Evolutionary conservation across 2,113 vertebrate species (phyloP).

Genomic region (Muntiacus muntjak): DNA sequence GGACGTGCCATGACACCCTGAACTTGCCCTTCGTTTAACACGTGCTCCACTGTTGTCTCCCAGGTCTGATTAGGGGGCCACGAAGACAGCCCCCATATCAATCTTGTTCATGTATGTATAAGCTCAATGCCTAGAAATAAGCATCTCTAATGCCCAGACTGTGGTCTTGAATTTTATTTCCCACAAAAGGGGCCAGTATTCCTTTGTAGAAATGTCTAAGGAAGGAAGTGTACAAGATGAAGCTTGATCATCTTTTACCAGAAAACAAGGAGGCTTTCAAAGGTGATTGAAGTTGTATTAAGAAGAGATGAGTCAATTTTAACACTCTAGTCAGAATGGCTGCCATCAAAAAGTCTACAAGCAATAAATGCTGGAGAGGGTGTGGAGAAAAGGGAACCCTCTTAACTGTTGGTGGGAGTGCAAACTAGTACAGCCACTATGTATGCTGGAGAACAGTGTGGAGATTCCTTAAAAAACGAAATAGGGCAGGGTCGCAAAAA

Average conservation of each 20-base stretch:
- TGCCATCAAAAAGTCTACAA: not conserved
- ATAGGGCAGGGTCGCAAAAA: too few relatives aligned
- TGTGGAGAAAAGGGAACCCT: not conserved
- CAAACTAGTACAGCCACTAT: not conserved
- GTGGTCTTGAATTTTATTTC: not conserved
- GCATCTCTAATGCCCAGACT: too few relatives aligned
- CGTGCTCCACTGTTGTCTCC: not conserved
- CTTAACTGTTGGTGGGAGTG: not conserved
- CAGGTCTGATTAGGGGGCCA: not conserved
- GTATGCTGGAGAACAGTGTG: not conserved
- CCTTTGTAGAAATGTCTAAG: not conserved
- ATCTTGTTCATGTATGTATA: not conserved
- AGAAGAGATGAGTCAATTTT: not conserved
- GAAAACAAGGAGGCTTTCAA: not conserved
- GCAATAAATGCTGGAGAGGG: not conserved
- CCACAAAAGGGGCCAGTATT: not conserved
- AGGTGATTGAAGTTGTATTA: not conserved
- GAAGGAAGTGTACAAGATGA: not conserved
- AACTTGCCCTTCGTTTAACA: not conserved
- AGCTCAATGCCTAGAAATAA: not conserved
- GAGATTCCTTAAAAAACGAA: not conserved
- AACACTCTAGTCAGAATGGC: not conserved
- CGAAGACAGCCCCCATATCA: fast-evolving
- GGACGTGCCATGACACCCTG: not conserved
- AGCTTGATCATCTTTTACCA: not conserved